A percentile compares a stretch with the other conserved stretches of the same genome.
Evolutionary conservation across 2,113 vertebrate genomes (phyloP).

Genomic region (Crypturellus undulatus): DNA sequence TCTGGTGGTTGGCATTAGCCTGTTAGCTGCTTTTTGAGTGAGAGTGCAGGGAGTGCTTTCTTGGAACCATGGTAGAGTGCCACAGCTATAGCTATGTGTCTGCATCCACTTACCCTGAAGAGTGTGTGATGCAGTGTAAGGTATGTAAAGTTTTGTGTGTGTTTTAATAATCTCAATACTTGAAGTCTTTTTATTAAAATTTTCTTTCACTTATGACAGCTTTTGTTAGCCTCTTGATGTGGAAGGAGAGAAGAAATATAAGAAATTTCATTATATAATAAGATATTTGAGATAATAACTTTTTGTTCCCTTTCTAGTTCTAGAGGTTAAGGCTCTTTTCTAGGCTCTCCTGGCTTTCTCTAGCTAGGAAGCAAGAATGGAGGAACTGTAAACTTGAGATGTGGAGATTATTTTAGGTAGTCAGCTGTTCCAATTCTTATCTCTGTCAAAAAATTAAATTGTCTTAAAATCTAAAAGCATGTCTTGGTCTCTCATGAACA

Average conservation of each 20-base stretch:
- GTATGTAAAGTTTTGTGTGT: not conserved
- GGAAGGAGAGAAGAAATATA: not conserved
- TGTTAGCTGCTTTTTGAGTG: not conserved
- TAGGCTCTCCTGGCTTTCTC: not conserved
- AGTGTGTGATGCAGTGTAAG: not conserved
- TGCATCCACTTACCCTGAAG: not conserved
- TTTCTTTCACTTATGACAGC: not conserved
- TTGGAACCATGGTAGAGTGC: not conserved
- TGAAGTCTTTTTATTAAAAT: not conserved
- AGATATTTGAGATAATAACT: not conserved
- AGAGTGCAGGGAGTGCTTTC: not conserved
- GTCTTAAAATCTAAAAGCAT: not conserved
- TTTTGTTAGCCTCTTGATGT: not conserved
- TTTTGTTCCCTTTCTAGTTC: not conserved
- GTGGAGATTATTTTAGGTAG: not conserved
- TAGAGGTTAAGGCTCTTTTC: not conserved
- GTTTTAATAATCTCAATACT: not conserved
- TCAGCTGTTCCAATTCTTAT: not conserved
- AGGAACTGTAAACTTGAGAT: not conserved
- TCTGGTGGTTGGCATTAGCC: not conserved
- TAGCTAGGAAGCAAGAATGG: not conserved
- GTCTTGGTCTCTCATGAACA: not conserved
- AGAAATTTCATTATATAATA: no score
- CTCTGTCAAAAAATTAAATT: not conserved
- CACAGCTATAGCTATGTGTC: not conserved